Conservation (phyloP, 1,140 invertebrate species). For the Venturia canescens region DNA sequence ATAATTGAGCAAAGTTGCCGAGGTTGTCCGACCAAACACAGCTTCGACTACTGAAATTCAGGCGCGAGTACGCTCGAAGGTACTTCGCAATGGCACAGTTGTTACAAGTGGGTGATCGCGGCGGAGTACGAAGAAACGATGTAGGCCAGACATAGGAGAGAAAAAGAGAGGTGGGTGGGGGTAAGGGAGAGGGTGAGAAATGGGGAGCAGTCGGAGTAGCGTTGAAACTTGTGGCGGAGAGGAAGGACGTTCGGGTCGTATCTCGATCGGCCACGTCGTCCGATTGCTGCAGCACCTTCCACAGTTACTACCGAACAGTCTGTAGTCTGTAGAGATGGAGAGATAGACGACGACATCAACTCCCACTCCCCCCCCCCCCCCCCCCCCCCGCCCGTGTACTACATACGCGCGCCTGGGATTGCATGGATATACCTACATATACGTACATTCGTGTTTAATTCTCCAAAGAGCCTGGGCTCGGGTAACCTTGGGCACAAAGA, state of each 20-base stretch:
- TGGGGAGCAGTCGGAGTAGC: neutral
- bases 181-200: neutral
- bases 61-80: neutral
- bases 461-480: neutral
- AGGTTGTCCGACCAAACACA: constrained; percentile 11
- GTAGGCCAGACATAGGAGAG: neutral
- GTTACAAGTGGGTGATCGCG: constrained; percentile 35
- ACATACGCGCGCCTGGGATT: no score
- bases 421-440: neutral
- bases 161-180: neutral
- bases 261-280: constrained; percentile 35
- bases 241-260: constrained; percentile 9
- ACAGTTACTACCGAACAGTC: constrained; percentile 21
- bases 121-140: no score
- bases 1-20: neutral
- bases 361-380: neutral
- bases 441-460: no score
- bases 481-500: neutral
- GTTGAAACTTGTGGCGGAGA: constrained; percentile 21
- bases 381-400: no score
- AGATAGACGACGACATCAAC: constrained; percentile 30
- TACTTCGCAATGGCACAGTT: neutral
- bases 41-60: constrained; percentile 15
- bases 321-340: constrained; percentile 14
- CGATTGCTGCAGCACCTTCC: neutral